phyloP scores from a whole-genome alignment of 2,797 vertebrate species.

The Erethizon dorsatum region DNA sequence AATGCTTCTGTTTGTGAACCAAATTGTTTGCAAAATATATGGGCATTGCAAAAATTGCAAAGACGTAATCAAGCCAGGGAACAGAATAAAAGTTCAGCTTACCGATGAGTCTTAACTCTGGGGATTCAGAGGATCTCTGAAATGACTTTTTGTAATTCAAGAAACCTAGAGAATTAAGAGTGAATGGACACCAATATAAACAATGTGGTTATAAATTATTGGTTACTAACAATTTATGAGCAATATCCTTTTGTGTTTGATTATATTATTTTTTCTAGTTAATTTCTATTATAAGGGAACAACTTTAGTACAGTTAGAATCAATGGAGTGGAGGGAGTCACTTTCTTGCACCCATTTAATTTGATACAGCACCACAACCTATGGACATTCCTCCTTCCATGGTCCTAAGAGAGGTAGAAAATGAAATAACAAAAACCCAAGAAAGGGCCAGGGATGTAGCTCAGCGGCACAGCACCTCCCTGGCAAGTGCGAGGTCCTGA shows the following conservation, averaged over 20 bases:
- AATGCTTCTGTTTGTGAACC: not conserved
- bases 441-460: no score
- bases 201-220: constrained; percentile 24
- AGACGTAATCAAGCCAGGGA: not conserved
- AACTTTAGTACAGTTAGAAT: not conserved
- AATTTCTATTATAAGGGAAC: not conserved
- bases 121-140: not conserved
- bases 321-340: not conserved
- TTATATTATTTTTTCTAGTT: constrained; percentile 8
- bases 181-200: not conserved
- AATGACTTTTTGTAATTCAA: not conserved
- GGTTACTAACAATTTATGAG: not conserved
- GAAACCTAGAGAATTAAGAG: not conserved
- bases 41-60: not conserved
- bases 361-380: not conserved
- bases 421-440: not conserved
- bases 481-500: no score
- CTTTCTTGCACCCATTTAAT: not conserved
- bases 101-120: not conserved
- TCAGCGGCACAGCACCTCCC: no score
- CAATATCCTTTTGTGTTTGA: not conserved
- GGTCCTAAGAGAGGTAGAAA: not conserved
- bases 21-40: not conserved
- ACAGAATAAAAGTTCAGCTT: not conserved
- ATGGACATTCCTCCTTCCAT: not conserved